These are phyloP conservation scores for Shargacucullia verbasci DNA, from an alignment of 2,888 invertebrate genomes.

Conservation along the genomic window DNA sequence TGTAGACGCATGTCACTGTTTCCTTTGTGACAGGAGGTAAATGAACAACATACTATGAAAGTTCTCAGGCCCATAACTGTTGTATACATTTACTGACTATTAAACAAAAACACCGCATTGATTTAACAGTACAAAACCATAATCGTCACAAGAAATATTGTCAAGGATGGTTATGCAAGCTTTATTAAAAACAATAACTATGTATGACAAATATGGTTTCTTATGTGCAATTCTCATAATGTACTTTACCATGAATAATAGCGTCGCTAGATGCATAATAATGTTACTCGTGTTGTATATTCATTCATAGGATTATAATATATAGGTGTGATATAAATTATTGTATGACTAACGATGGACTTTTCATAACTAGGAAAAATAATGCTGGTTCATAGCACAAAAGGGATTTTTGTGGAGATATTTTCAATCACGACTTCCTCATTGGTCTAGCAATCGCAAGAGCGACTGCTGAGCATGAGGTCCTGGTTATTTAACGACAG, in stretches of 20 bases:
- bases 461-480: no score
- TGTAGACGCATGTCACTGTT: conserved; percentile 10
- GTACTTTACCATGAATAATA: conserved; percentile 37
- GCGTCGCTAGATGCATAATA: conserved; percentile 24
- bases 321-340: no score
- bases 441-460: no score
- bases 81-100: conserved; percentile 17
- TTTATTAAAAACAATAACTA: conserved; percentile 39
- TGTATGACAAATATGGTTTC: conserved; percentile 28
- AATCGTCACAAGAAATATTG: conserved; percentile 8
- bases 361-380: no score
- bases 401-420: no score
- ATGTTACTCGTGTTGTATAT: conserved; percentile 15
- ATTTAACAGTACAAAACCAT: conserved; percentile 18
- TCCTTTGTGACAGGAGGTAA: conserved; percentile 34
- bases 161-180: conserved; percentile 29
- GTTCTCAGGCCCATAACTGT: conserved; percentile 37
- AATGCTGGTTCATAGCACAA: no score
- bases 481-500: no score
- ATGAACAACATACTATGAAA: conserved; percentile 18
- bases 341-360: no score
- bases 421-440: no score
- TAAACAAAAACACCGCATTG: conserved; percentile 32
- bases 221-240: conserved; percentile 22
- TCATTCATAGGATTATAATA: no score